Conservation (phyloP, 2,797 vertebrate species). For the Anas bernieri region DNA sequence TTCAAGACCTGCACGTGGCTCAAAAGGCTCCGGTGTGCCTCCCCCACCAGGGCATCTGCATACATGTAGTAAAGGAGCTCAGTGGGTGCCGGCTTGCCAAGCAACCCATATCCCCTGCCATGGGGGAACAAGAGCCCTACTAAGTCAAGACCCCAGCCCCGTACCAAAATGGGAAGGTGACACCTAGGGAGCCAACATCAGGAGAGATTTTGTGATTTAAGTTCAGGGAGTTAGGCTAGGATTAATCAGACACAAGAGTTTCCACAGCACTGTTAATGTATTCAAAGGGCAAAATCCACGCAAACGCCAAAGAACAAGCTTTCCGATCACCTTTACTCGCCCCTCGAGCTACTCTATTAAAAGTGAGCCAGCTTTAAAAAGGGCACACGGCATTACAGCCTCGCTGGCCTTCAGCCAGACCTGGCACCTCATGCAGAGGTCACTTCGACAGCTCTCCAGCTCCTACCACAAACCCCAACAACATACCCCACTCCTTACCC, state of each 20-base stretch:
- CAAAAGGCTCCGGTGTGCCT: not conserved
- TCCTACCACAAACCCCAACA: not conserved
- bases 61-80: not conserved
- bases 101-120: not conserved
- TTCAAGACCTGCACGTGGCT: not conserved
- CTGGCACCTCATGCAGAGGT: slow-evolving; percentile 28
- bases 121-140: not conserved
- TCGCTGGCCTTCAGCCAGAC: not conserved
- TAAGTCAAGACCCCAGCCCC: not conserved
- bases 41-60: not conserved
- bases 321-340: slow-evolving; percentile 30
- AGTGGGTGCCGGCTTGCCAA: fast-evolving
- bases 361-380: not conserved
- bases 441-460: not conserved
- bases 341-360: slow-evolving; percentile 16
- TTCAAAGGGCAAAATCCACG: not conserved
- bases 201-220: not conserved
- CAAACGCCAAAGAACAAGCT: slow-evolving; percentile 1
- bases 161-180: not conserved
- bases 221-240: not conserved
- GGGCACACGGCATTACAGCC: not conserved
- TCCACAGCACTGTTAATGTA: not conserved
- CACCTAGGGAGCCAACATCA: not conserved
- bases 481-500: not conserved
- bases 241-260: not conserved